Conservation (phyloP, 2,113 vertebrate species). For the Vulpes lagopus region DNA sequence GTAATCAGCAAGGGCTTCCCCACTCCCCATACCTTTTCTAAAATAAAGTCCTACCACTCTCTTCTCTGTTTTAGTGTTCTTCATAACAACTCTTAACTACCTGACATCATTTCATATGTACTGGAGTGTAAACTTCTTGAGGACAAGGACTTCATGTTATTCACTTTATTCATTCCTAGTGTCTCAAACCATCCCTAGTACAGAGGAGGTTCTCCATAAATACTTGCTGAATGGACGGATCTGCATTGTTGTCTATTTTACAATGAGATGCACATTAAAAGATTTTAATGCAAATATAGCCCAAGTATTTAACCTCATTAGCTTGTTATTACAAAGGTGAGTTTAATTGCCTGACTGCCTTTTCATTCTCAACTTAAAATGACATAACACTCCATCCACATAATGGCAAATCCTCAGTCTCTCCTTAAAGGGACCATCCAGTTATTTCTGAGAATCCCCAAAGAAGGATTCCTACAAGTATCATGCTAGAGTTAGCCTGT, state of each 20-base stretch:
- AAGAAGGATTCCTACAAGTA: background rate
- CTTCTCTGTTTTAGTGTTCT: background rate
- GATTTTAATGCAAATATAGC: background rate
- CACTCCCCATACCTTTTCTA: background rate
- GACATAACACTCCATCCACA: background rate
- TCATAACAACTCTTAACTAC: background rate
- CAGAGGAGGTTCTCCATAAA: background rate
- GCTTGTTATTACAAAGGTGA: background rate
- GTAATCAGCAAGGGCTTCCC: background rate
- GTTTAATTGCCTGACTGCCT: conserved; percentile 16
- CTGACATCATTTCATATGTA: background rate
- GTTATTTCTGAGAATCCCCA: background rate
- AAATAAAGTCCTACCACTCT: background rate
- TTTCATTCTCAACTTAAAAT: conserved; percentile 28
- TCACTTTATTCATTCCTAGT: background rate
- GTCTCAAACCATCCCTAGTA: background rate
- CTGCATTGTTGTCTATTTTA: background rate
- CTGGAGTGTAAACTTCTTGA: background rate
- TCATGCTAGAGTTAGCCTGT: background rate
- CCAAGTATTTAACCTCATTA: background rate
- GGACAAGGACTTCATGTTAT: background rate
- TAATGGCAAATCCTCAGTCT: background rate
- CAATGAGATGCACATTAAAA: background rate
- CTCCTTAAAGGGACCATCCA: background rate
- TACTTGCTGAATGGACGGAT: background rate